Base-by-base conservation (phyloP, 2,888 invertebrate genomes). In the Hermaeophaga mercurialis region DNA sequence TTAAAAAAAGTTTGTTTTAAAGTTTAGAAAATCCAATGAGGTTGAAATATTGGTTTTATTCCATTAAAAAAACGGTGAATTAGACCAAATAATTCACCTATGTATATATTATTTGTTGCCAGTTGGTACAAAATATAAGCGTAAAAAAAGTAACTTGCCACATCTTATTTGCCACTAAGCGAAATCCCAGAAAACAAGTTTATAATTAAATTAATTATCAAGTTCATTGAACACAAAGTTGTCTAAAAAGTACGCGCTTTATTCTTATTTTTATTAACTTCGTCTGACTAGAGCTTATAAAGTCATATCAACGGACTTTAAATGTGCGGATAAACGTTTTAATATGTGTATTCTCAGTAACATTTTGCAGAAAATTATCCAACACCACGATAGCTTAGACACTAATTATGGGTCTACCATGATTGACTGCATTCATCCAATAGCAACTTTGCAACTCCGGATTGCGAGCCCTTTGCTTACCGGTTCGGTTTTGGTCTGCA, bases 391-490 rank as follows among this genome's bases (percentile, higher is more conserved):
- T 62, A 59, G 56, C 60, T 63, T 59, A 56, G 66, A 64, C 62
- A 63, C 61, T 68, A 70, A 70, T 70, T 67, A 65, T 62, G 63
- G 68, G 68, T 63, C 63, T 62, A 56, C 66, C 62, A 68, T 71
- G 70, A 72, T 71, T 70, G 72, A 72, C 70, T 70, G 70, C 67
- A 66, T 67, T 65, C 65, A 66, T 63, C 71, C 69, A 71, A 62
- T 66, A 31, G 59, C 48, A 59, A 33, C 39, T 58, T 59, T 58
- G 54, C 62, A 61, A 64, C 63, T 64, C 49, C 55, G 57, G 50
- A 55, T 61, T 52, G 46, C 53, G 47, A 49, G 54, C 59, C 63
- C 61, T 61, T 45, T 61, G 59, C 64, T 64, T 58, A 64, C 63
- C 63, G 64, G 65, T 66, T 39, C 17, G 6, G 6, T 28, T 31